phyloP scores from a whole-genome alignment of 37 sponge, comb jelly and placozoan genomes.

The Agelas oroides region DNA sequence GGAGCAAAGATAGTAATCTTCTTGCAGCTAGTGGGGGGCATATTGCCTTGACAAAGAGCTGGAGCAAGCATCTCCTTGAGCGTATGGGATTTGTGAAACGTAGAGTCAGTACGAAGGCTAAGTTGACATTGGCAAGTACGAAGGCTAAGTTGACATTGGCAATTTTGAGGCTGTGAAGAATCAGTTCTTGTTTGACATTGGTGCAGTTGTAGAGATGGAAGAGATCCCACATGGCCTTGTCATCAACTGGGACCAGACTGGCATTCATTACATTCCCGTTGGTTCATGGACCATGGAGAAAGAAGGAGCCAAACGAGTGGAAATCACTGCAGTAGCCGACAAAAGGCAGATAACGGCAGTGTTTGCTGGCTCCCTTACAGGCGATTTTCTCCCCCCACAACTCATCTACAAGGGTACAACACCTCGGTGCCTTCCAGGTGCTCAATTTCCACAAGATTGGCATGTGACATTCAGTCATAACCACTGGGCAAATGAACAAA shows the following conservation, averaged over 20 bases:
- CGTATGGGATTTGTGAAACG: constrained; percentile 72
- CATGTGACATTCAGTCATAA: constrained; percentile 50
- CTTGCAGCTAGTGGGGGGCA: constrained; percentile 43
- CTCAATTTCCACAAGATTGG: constrained; percentile 62
- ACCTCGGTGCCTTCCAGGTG: constrained; percentile 29
- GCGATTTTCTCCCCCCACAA: constrained; percentile 63
- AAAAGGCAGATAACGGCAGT: constrained; percentile 75
- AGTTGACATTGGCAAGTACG: constrained; percentile 46
- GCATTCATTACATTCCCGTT: constrained; percentile 64
- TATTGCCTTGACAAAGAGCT: constrained; percentile 53
- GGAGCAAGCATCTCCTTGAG: constrained; percentile 51
- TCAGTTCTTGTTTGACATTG: constrained; percentile 59
- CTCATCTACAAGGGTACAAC: constrained; percentile 65
- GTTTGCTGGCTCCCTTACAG: constrained; percentile 45
- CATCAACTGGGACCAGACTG: constrained; percentile 76
- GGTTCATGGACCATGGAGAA: constrained; percentile 63
- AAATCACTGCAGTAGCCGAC: constrained; percentile 62
- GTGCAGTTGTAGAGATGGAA: constrained; percentile 53
- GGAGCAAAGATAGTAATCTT: constrained; percentile 39
- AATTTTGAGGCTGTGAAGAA: constrained; percentile 45
- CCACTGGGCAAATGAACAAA: constrained; percentile 68
- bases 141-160: constrained; percentile 11
- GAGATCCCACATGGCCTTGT: constrained; percentile 67
- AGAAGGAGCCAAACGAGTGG: constrained; percentile 53
- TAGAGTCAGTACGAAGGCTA: constrained; percentile 56